Conservation (phyloP, 2,113 vertebrate genomes). For the Saguinus imperator region DNA sequence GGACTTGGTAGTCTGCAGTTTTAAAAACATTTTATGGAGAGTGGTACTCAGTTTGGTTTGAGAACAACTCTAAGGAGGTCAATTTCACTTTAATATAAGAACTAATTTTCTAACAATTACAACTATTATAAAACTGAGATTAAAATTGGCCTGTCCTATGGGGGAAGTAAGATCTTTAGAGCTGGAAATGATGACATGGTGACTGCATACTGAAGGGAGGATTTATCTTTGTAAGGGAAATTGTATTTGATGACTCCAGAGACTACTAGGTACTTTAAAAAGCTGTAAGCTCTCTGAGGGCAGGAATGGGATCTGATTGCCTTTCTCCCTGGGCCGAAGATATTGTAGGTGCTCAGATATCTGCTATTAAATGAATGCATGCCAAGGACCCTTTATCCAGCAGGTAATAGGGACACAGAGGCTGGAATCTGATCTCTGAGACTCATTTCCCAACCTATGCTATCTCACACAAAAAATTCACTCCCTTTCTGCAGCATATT, state of each 20-base stretch:
- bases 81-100: neutral
- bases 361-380: neutral
- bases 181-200: neutral
- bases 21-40: neutral
- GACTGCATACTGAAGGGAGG: neutral
- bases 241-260: neutral
- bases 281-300: neutral
- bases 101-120: neutral
- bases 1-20: neutral
- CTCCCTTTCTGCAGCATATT: neutral
- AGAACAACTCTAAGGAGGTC: neutral
- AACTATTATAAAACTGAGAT: neutral
- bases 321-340: neutral
- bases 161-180: neutral
- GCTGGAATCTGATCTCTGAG: neutral
- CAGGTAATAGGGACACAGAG: neutral
- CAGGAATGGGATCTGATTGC: neutral
- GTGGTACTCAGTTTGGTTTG: neutral
- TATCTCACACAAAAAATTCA: neutral
- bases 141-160: neutral
- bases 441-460: neutral
- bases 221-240: neutral
- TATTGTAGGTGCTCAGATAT: neutral
- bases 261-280: neutral
- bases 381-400: neutral